Conservation (phyloP, 2,113 vertebrate species). For the Sorex fumeus region DNA sequence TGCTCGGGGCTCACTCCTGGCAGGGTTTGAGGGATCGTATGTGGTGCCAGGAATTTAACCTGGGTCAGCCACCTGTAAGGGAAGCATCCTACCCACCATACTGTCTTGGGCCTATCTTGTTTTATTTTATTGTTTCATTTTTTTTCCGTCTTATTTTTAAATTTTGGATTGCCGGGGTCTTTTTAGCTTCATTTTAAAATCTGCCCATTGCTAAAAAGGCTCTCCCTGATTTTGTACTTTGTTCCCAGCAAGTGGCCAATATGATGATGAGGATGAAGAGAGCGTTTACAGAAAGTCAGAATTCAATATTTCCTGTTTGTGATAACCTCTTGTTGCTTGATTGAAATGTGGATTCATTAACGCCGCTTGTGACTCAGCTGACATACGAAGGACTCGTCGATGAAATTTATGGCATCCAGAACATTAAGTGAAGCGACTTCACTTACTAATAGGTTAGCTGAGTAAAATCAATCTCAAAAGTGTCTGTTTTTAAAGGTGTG, state of each 20-base stretch:
- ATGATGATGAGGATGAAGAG: constrained; percentile 99
- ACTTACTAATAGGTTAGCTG: not conserved
- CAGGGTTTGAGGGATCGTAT: too few relatives aligned
- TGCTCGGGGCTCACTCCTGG: too few relatives aligned
- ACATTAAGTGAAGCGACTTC: constrained; percentile 89
- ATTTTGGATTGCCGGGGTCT: too few relatives aligned
- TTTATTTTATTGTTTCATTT: not conserved
- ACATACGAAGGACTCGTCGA: constrained; percentile 98
- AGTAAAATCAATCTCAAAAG: not conserved
- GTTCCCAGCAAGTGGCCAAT: constrained; percentile 96
- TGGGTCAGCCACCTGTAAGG: too few relatives aligned
- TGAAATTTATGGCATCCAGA: constrained; percentile 97
- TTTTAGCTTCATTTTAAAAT: too few relatives aligned
- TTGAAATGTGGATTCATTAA: constrained; percentile 96
- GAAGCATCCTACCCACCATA: too few relatives aligned
- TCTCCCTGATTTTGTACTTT: not conserved
- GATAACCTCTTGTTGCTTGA: constrained; percentile 96
- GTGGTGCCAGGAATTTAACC: too few relatives aligned
- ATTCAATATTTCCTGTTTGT: constrained; percentile 95
- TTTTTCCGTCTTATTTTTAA: too few relatives aligned
- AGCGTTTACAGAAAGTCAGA: constrained; percentile 96
- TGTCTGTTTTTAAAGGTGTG: too few relatives aligned
- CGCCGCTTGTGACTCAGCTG: constrained; percentile 96
- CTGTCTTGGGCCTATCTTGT: too few relatives aligned
- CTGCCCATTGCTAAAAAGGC: not conserved